Evolutionary conservation across 2,113 vertebrate species (phyloP), one percentile per base, ranked within the genome.

Genomic region (Podiceps cristatus): DNA sequence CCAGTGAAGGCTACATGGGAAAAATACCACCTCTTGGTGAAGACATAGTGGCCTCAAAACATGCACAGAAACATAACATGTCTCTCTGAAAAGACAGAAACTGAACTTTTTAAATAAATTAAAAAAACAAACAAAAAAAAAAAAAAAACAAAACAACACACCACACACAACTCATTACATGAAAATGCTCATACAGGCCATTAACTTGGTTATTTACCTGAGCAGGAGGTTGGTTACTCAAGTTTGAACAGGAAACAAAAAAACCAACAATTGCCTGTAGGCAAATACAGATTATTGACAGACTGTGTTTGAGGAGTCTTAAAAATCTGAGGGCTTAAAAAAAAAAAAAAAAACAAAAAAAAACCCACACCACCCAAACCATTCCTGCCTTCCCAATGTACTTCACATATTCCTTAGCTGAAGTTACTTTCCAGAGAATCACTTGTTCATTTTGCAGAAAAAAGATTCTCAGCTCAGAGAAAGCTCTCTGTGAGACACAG

Each of bases 261-360:
- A 49, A 66, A 35, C 0, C 75, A 63, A 74, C 9, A 37, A 18
- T 15, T 20, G 50, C 50, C 78, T 53, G 22, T 64, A 90, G 42
- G 69, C 55, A 93, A 96, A 96, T 25, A 95, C 8, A 79, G 59
- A 28, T 42, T 87, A 93, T 49, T 95, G 63, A 91, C 79, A 63
- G 7, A 55, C 27, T 27, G 28, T 1, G 7, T 82, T 33, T 37
- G 45, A 25, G 59, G 59, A 80, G 13, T 84, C 6, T 80, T 66
- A 76, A 86, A 85, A 37, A 82, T 7, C 4, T 44, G 25, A 85
- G 22, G 18, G 50, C 28, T 64, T 64, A 60, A 58, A 10, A 29
- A 14, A 40, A 18, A 0, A 10, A n/a, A n/a, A n/a, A n/a, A n/a
- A n/a, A n/a, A n/a, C n/a, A n/a, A n/a, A n/a, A n/a, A n/a, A n/a